Percentiles rank a stretch among this genome's conserved stretches.
phyloP scores from a whole-genome alignment of 2,113 vertebrate genomes.

The Clupea harengus region DNA sequence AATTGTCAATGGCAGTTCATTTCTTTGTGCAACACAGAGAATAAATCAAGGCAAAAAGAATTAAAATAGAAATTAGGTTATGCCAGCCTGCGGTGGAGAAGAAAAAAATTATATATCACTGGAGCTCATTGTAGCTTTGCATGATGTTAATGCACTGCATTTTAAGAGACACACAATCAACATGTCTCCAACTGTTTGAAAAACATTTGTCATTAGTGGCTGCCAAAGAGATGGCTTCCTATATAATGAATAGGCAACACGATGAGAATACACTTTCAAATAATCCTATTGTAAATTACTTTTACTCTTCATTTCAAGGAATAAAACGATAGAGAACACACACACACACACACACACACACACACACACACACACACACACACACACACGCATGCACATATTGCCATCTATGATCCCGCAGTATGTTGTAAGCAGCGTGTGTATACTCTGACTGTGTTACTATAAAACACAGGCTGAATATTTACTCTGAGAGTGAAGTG shows the following conservation, averaged over 20 bases:
- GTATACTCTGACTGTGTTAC: neutral
- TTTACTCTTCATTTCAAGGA: neutral
- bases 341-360: neutral
- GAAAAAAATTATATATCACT: neutral
- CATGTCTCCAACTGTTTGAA: neutral
- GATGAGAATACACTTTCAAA: neutral
- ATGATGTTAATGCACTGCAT: neutral
- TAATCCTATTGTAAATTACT: neutral
- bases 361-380: neutral
- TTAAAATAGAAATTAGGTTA: constrained; percentile 37
- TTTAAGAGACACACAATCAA: neutral
- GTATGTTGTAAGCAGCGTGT: neutral
- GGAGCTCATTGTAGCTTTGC: neutral
- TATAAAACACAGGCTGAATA: neutral
- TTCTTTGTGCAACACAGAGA: constrained; percentile 24
- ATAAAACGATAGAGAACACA: neutral
- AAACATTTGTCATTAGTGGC: neutral
- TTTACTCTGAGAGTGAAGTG: neutral
- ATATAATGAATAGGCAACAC: neutral
- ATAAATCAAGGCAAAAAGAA: constrained; percentile 31
- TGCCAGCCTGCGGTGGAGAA: neutral
- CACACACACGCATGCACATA: neutral
- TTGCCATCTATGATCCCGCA: neutral
- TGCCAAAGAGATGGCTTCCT: neutral
- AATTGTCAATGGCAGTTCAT: constrained; percentile 37